Conservation (phyloP, 2,797 vertebrate genomes). For the Anableps anableps region DNA sequence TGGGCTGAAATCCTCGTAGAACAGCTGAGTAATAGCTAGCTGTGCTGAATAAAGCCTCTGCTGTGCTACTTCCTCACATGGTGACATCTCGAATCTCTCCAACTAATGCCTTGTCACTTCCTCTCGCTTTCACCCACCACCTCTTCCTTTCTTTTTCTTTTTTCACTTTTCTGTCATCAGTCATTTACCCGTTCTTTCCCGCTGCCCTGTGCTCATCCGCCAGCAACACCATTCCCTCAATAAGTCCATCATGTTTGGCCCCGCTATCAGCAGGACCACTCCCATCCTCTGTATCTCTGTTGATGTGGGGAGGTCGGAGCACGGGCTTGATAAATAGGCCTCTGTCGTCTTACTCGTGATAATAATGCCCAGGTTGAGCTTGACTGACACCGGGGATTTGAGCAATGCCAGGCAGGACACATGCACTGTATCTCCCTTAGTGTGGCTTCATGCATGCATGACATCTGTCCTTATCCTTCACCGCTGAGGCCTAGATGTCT, state of each 20-base stretch:
- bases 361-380: constrained; percentile 80
- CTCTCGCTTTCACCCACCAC: constrained; percentile 20
- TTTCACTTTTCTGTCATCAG: constrained; percentile 36
- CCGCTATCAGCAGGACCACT: constrained; percentile 50
- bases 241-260: constrained; percentile 46
- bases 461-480: constrained; percentile 74
- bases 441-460: constrained; percentile 58
- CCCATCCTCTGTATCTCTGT: constrained; percentile 55
- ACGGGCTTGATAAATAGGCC: constrained; percentile 71
- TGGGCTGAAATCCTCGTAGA: constrained; percentile 9
- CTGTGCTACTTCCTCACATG: constrained; percentile 26
- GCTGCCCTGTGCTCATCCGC: constrained; percentile 36
- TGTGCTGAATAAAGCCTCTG: constrained; percentile 37
- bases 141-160: constrained; percentile 25
- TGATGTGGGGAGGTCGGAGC: constrained; percentile 54
- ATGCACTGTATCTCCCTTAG: constrained; percentile 68
- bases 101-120: constrained; percentile 55
- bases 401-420: constrained; percentile 62
- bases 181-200: constrained; percentile 39
- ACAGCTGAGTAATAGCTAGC: constrained; percentile 25
- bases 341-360: constrained; percentile 73
- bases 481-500: constrained; percentile 73
- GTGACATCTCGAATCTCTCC: constrained; percentile 49
- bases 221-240: constrained; percentile 30
- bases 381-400: constrained; percentile 80